Conservation (phyloP, 2,888 invertebrate genomes). For the Rotaria macrura region DNA sequence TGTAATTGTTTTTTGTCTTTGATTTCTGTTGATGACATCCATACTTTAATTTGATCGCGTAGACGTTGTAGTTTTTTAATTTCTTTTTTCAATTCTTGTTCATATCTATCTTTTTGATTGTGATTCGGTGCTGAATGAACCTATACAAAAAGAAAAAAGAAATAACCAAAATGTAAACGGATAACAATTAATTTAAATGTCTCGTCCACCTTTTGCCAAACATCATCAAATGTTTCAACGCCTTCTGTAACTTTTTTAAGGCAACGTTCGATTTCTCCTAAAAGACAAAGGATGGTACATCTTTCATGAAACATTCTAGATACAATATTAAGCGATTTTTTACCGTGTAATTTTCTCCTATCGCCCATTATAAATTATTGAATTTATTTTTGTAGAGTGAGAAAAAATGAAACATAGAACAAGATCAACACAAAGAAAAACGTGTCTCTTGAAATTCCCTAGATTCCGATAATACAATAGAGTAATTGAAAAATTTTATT, state of each 20-base stretch:
- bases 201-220: conserved; percentile 72
- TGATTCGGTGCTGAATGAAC: conserved; percentile 34
- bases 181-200: too few relatives aligned
- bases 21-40: conserved; percentile 98
- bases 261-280: conserved; percentile 87
- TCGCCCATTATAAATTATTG: not conserved
- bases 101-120: conserved; percentile 95
- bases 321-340: too few relatives aligned
- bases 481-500: not conserved
- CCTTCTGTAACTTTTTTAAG: conserved; percentile 98
- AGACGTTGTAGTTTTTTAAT: conserved; percentile 99
- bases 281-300: not conserved
- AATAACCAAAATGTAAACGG: too few relatives aligned
- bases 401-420: not conserved
- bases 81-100: conserved; percentile 99
- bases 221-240: conserved; percentile 96
- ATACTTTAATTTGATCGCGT: conserved; percentile 99
- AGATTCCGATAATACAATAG: not conserved
- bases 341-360: conserved; percentile 12
- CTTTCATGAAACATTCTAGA: too few relatives aligned
- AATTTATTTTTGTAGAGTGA: not conserved
- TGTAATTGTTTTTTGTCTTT: conserved; percentile 96
- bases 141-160: too few relatives aligned
- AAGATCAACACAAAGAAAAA: not conserved
- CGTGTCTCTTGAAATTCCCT: not conserved